Evolutionary conservation across 2,888 invertebrate genomes (phyloP), one percentile per base, ranked within the genome.

Genomic region (Terebella lapidaria): DNA sequence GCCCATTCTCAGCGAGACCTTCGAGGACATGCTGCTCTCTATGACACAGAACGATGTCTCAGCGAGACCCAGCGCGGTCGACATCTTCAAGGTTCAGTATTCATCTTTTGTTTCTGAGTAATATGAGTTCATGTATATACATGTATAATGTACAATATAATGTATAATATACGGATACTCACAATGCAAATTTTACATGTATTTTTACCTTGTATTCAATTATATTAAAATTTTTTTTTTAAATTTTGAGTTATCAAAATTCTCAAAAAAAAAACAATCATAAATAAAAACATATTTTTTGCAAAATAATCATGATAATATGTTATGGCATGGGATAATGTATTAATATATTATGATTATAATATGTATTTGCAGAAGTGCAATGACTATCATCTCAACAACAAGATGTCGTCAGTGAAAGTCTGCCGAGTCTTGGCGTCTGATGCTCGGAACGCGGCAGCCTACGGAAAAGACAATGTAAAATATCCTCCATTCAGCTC

Each of bases 21-120:
- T 78, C 22, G 70, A 72, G 58, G 67, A 73, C 30, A 65, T 78
- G 28, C 62, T 78, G 28, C 58, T 64, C n/a, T 68, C 68, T n/a
- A 69, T 77, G 68, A 66, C 69, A 4, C 69, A 74, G n/a, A 56
- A 66, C n/a, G 70, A 71, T 57, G 69, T 68, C 47, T 68, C 68
- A 3, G 64, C 66, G 57, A 62, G 76, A 42, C 77, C 76, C 2
- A 61, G 68, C 20, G 63, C 74, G 5, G 66, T 68, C 2, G 71
- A 71, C n/a, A 68, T 72, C 52, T 60, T 71, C 5, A 67, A 73
- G 70, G 76, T 76, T 60, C 57, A 61, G 24, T 29, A 22, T 10
- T 5, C 22, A 49, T 10, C 5, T 35, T 10, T 15, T 35, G 35
- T 10, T 10, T 10, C 10, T 35, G 35, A 35, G 35, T 15, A 35